Conservation (phyloP, 2,797 vertebrate genomes). For the Adelosebastes latens region DNA sequence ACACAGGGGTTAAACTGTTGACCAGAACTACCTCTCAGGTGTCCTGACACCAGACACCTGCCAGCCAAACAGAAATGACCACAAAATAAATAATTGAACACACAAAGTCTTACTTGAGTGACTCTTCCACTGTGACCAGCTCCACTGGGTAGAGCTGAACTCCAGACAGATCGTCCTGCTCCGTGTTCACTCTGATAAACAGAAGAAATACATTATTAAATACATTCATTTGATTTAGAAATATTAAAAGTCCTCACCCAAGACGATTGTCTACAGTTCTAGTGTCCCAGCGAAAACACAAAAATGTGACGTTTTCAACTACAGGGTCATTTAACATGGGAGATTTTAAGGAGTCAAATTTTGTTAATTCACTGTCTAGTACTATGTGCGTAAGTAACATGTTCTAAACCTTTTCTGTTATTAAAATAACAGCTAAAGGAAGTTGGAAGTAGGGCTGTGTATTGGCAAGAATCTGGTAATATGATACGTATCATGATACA, state of each 20-base stretch:
- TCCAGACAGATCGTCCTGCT: slow-evolving; percentile 78
- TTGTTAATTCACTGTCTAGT: too few species aligned
- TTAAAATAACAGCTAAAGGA: too few species aligned
- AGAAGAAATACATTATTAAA: neutral
- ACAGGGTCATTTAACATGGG: neutral
- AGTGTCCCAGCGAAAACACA: neutral
- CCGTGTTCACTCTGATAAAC: slow-evolving; percentile 77
- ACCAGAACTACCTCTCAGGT: neutral
- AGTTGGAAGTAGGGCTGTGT: too few species aligned
- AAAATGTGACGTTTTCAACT: neutral
- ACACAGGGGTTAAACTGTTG: neutral
- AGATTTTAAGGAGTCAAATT: neutral
- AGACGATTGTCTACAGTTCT: neutral
- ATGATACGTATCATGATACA: too few species aligned
- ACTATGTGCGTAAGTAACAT: too few species aligned
- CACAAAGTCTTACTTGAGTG: slow-evolving; percentile 81
- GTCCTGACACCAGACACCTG: neutral
- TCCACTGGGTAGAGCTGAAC: slow-evolving; percentile 85
- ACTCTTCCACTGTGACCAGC: slow-evolving; percentile 79
- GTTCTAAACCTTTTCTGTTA: neutral
- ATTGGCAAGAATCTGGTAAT: too few species aligned
- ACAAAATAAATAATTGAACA: neutral
- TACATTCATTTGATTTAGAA: neutral
- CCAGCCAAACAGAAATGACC: neutral
- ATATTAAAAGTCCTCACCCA: neutral